These are phyloP conservation scores for Mesodorylaimus sp. DNA, from an alignment of 2,888 invertebrate species.

Conservation along the genomic window DNA sequence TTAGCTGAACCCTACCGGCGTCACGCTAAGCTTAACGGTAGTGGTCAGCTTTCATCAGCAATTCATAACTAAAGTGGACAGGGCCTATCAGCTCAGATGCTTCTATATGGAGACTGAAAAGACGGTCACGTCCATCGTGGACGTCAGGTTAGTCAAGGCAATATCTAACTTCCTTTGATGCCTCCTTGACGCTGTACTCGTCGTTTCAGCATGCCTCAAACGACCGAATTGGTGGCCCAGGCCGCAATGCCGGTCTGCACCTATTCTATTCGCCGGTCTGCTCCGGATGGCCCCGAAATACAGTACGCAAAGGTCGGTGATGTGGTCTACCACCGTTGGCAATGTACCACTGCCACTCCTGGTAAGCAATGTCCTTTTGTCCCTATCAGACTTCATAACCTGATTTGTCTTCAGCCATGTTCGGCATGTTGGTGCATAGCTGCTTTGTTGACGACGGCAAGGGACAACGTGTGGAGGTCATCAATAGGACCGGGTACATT, in stretches of 20 bases:
- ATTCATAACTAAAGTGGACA: slow-evolving; percentile 27
- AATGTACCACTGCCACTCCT: slow-evolving; percentile 1
- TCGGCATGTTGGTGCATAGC: slow-evolving; percentile 20
- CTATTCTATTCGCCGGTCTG: slow-evolving; percentile 10
- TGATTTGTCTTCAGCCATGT: slow-evolving; percentile 10
- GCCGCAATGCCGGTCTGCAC: slow-evolving; percentile 13
- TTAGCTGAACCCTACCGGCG: slow-evolving; percentile 23
- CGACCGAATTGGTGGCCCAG: slow-evolving; percentile 10
- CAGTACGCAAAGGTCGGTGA: slow-evolving; percentile 12
- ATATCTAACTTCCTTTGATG: no score
- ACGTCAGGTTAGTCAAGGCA: slow-evolving; percentile 20
- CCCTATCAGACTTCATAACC: background rate
- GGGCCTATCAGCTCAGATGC: slow-evolving; percentile 25
- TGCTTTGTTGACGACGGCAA: slow-evolving; percentile 24
- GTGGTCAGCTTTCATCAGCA: slow-evolving; percentile 26
- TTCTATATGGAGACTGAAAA: slow-evolving; percentile 22
- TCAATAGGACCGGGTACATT: slow-evolving; percentile 20
- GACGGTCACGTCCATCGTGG: slow-evolving; percentile 20
- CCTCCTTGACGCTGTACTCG: background rate
- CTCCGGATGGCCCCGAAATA: slow-evolving; percentile 8
- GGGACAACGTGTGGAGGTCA: slow-evolving; percentile 18
- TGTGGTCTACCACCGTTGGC: slow-evolving; percentile 11
- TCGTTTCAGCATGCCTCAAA: slow-evolving; percentile 13
- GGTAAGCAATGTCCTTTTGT: background rate
- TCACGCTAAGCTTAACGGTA: slow-evolving; percentile 23